Conservation (phyloP, 1,140 invertebrate species). For the Trichonephila clavata region DNA sequence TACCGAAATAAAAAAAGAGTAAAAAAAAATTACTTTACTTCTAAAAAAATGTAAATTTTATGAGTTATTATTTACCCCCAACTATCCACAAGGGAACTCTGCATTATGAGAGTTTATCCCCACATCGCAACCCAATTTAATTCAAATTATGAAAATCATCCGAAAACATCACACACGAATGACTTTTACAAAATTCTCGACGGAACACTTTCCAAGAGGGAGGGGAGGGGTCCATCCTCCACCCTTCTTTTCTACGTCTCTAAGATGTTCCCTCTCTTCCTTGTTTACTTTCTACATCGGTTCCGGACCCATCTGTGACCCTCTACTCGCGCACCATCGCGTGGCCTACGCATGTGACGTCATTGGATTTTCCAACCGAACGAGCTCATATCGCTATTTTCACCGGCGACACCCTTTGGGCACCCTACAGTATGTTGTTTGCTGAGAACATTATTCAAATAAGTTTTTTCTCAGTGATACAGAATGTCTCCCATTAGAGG, state of each 20-base stretch:
- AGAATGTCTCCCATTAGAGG: slow-evolving; percentile 37
- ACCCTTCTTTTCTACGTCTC: neutral
- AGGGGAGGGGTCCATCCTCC: neutral
- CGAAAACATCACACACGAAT: slow-evolving; percentile 34
- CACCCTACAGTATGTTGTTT: slow-evolving; percentile 32
- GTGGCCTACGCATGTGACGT: neutral
- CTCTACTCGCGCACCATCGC: neutral
- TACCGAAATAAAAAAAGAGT: neutral
- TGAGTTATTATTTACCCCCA: neutral
- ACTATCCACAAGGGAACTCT: neutral
- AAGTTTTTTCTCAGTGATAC: slow-evolving; percentile 28
- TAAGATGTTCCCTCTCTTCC: neutral
- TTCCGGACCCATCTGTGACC: slow-evolving; percentile 45
- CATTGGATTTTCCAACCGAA: slow-evolving; percentile 61
- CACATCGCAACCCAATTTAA: slow-evolving; percentile 22
- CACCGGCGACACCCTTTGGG: slow-evolving; percentile 9
- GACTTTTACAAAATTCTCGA: slow-evolving; percentile 23
- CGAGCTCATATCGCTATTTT: slow-evolving; percentile 33
- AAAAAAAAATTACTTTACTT: neutral
- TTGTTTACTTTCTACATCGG: slow-evolving; percentile 46
- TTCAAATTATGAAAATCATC: slow-evolving; percentile 57
- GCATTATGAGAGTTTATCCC: neutral
- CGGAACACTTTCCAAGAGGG: slow-evolving; percentile 10
- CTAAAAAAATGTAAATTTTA: neutral
- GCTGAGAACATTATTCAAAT: slow-evolving; percentile 56